Percentiles rank a stretch among this genome's conserved stretches.
phyloP scores from a whole-genome alignment of 2,888 invertebrate genomes.

The Yponomeuta cagnagella region DNA sequence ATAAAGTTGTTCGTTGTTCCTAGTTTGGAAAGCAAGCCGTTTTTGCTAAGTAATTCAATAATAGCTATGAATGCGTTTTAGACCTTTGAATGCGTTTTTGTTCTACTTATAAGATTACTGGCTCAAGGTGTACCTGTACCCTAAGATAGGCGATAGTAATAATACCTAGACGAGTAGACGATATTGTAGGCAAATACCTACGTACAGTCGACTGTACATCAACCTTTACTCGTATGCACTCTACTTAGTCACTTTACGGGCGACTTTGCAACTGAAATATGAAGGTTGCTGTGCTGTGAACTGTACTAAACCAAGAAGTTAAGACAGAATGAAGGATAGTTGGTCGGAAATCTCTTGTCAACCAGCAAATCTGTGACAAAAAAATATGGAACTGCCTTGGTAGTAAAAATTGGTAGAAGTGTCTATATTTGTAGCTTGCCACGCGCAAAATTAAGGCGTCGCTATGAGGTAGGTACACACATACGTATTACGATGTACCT shows the following conservation, averaged over 20 bases:
- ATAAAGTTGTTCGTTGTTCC: background rate
- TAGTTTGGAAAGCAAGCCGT: no score
- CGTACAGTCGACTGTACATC: background rate
- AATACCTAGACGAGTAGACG: background rate
- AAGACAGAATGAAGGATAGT: no score
- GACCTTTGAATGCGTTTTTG: background rate
- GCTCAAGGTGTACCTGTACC: background rate
- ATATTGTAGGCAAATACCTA: background rate
- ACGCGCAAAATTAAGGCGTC: no score
- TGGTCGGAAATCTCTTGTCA: no score
- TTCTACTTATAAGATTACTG: background rate
- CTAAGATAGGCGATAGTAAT: background rate
- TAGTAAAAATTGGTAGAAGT: no score
- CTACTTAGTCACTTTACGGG: background rate
- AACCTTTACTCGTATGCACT: background rate
- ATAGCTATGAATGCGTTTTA: background rate
- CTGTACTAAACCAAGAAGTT: no score
- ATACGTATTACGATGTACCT: no score
- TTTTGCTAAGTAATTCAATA: no score
- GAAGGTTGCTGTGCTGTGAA: background rate
- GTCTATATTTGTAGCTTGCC: no score
- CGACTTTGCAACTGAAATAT: background rate
- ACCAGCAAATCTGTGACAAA: no score
- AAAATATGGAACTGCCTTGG: no score
- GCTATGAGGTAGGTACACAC: no score